phyloP scores from a whole-genome alignment of 2,797 vertebrate species.

The Gephyroberyx darwinii region DNA sequence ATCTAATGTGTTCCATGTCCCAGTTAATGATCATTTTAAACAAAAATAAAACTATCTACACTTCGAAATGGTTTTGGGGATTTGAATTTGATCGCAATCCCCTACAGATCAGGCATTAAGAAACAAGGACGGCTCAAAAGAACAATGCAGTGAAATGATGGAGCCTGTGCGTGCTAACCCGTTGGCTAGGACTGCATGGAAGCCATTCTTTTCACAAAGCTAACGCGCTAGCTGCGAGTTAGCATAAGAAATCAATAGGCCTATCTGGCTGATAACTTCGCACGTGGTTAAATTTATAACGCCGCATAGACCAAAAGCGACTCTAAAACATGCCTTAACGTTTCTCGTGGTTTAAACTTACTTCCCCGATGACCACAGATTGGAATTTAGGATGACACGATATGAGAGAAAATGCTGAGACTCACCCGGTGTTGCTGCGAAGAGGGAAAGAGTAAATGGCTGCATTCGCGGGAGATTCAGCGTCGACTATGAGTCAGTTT shows the following conservation, averaged over 20 bases:
- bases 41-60: fast-evolving
- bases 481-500: constrained; percentile 81
- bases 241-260: constrained; percentile 53
- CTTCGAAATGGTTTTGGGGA: fast-evolving
- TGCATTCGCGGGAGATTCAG: constrained; percentile 84
- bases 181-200: constrained; percentile 65
- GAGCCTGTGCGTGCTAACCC: constrained; percentile 46
- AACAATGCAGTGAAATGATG: constrained; percentile 57
- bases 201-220: constrained; percentile 66
- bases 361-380: not conserved
- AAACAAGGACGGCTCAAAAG: not conserved
- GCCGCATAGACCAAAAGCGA: fast-evolving
- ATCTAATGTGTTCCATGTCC: constrained; percentile 39
- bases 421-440: constrained; percentile 76
- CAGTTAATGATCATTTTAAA: not conserved
- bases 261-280: not conserved
- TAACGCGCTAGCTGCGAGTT: constrained; percentile 63
- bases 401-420: constrained; percentile 23
- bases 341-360: not conserved
- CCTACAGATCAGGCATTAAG: not conserved
- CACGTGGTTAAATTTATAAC: not conserved
- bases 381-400: constrained; percentile 10
- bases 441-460: constrained; percentile 85
- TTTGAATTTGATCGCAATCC: fast-evolving
- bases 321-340: not conserved